phyloP scores from a whole-genome alignment of 2,888 invertebrate species.

The Torymus tubicola region DNA sequence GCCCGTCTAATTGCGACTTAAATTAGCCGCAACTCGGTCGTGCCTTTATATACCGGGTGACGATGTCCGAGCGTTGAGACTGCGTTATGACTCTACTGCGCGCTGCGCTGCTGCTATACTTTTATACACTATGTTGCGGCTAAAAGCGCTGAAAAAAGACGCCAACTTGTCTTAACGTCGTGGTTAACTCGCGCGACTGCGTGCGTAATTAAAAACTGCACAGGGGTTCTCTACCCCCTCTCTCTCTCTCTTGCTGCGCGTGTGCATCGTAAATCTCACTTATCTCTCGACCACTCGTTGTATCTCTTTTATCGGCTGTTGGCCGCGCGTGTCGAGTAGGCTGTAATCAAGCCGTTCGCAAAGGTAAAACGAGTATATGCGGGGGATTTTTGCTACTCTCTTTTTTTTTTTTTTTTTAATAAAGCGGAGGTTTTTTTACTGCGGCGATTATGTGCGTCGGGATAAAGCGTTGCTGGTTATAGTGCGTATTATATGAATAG shows the following conservation, averaged over 20 bases:
- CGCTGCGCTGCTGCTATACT: not conserved
- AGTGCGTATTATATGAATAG: too few species aligned
- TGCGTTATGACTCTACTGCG: not conserved
- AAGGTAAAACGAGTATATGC: too few species aligned
- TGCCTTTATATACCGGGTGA: conserved; percentile 43
- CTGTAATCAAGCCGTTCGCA: too few species aligned
- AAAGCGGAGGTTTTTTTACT: too few species aligned
- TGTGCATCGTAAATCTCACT: conserved; percentile 23
- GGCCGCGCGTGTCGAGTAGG: not conserved
- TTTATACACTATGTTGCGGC: not conserved
- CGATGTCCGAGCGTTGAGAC: not conserved
- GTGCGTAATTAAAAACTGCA: conserved; percentile 6
- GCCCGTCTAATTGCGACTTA: conserved; percentile 68
- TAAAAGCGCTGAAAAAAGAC: not conserved
- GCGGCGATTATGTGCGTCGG: too few species aligned
- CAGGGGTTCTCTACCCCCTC: too few species aligned
- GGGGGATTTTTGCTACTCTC: too few species aligned
- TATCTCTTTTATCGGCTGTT: not conserved
- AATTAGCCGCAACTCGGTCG: conserved; percentile 63
- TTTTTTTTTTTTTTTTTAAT: too few species aligned
- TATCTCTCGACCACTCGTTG: conserved; percentile 4
- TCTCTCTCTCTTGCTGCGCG: too few species aligned
- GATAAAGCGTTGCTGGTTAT: too few species aligned
- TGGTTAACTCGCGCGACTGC: too few species aligned
- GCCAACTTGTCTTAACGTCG: too few species aligned